Percentiles rank a stretch among this genome's conserved stretches.
phyloP scores from a whole-genome alignment of 1,140 invertebrate species.

The Nasonia longicornis region DNA sequence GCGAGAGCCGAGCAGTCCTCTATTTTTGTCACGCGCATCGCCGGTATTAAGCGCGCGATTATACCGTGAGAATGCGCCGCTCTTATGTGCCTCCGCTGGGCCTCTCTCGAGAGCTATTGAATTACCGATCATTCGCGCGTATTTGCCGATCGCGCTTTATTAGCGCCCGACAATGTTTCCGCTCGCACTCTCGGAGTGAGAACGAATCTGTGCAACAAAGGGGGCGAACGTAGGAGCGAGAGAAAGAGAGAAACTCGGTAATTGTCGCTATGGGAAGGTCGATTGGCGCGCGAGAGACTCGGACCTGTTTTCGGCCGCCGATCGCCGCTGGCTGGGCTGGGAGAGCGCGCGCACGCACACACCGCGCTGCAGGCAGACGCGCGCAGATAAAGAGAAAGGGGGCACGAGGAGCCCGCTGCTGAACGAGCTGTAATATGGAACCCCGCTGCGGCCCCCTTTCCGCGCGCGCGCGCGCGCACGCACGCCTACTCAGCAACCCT shows the following conservation, averaged over 20 bases:
- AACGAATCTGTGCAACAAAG: background rate
- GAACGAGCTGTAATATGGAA: constrained; percentile 70
- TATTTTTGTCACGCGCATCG: constrained; percentile 56
- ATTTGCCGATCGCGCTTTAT: constrained; percentile 4
- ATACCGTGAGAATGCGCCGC: constrained; percentile 39
- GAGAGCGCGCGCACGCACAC: constrained; percentile 52
- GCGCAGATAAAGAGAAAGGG: constrained; percentile 50
- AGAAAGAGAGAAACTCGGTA: constrained; percentile 11
- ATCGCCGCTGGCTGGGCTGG: constrained; percentile 57
- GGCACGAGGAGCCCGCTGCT: constrained; percentile 67
- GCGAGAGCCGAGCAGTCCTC: background rate
- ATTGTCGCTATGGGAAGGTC: constrained; percentile 55
- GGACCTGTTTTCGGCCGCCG: constrained; percentile 56
- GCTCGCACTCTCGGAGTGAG: background rate
- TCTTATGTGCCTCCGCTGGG: constrained; percentile 1
- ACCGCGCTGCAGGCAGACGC: background rate
- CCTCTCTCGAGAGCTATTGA: constrained; percentile 5
- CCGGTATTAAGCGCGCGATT: constrained; percentile 29
- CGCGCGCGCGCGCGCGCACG: background rate
- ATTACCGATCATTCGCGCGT: constrained; percentile 9
- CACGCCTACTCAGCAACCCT: background rate
- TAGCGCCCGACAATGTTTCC: background rate
- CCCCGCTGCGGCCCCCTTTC: constrained; percentile 61
- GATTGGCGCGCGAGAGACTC: constrained; percentile 55
- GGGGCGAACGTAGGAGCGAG: no score